A percentile compares a stretch with the other conserved stretches of the same genome.
phyloP scores from a whole-genome alignment of 2,888 invertebrate species.

The Phlogophora meticulosa region DNA sequence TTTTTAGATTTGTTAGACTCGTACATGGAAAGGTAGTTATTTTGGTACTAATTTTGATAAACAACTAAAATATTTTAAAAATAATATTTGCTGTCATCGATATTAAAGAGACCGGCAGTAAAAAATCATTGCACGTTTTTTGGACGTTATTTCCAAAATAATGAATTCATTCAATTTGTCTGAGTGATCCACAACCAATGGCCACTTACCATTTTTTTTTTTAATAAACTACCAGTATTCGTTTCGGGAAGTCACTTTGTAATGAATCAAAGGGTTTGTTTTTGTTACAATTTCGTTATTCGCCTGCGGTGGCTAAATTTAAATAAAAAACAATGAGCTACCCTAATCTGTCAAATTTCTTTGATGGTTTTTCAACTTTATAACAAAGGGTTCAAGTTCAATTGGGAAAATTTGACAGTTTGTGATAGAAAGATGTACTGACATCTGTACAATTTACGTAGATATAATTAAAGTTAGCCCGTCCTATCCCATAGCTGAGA shows the following conservation, averaged over 20 bases:
- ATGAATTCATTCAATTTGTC: slow-evolving; percentile 32
- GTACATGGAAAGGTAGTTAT: too few relatives aligned
- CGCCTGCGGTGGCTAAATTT: slow-evolving; percentile 6
- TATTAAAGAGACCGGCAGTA: neutral
- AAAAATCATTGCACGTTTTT: neutral
- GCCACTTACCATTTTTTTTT: slow-evolving; percentile 23
- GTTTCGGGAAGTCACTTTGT: slow-evolving; percentile 11
- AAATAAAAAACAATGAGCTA: neutral
- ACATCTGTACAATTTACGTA: too few relatives aligned
- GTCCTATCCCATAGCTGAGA: too few relatives aligned
- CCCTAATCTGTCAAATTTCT: too few relatives aligned
- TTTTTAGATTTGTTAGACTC: too few relatives aligned
- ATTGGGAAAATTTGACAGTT: too few relatives aligned
- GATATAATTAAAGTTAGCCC: too few relatives aligned
- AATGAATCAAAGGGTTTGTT: slow-evolving; percentile 28
- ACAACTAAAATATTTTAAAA: too few relatives aligned
- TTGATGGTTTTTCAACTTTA: too few relatives aligned
- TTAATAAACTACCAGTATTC: slow-evolving; percentile 21
- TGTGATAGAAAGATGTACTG: too few relatives aligned
- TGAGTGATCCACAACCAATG: slow-evolving; percentile 32
- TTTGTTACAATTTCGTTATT: neutral
- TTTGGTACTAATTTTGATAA: too few relatives aligned
- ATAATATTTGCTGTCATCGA: neutral
- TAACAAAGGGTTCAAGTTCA: too few relatives aligned
- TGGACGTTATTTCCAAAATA: slow-evolving; percentile 12